Base-by-base conservation (phyloP, 2,888 invertebrate species). In the Bursaphelenchus okinawaensis region DNA sequence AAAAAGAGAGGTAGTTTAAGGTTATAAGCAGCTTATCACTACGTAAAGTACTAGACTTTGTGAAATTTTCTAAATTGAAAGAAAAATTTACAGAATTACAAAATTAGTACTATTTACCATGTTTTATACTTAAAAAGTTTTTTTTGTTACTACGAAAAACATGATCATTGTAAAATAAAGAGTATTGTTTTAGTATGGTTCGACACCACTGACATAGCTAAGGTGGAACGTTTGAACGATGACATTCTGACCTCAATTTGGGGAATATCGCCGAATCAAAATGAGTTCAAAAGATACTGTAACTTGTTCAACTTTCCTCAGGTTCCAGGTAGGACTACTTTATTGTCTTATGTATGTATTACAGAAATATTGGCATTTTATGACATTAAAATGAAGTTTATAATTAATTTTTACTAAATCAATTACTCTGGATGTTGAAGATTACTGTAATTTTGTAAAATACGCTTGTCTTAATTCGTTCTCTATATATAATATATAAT, bases 161-260 rank as follows among this genome's bases (percentile, higher is more conserved):
- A n/a, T n/a, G n/a, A n/a, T n/a, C n/a, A n/a, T n/a, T 65, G 19
- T 62, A 58, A 27, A 16, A 52, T 62, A 16, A 50, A 59, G n/a
- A n/a, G n/a, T 55, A 62, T 52, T 61, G 23, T 79, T 80, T 50
- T 75, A 85, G 85, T 85, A 7, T 85, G 84, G 83, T 84, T 83
- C 72, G 85, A 85, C 57, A 85, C 85, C 0, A 84, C 85, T 4
- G 85, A 85, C 68, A 66, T 82, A 4, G 68, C 78, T 52, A 84
- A 84, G 66, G 83, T 83, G 7, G 28, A 24, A 20, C 50, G 26
- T 22, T 52, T 65, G 26, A 23, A 62, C 12, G 20, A 23, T n/a
- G 52, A 51, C 12, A 51, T 50, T 69, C 51, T 40, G 22, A 52
- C 58, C 1, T 4, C 28, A 1, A 52, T 68, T 20, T 28, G 52